These are phyloP conservation scores for Creontiades dilutus DNA, from an alignment of 2,888 invertebrate genomes.

Conservation along the genomic window DNA sequence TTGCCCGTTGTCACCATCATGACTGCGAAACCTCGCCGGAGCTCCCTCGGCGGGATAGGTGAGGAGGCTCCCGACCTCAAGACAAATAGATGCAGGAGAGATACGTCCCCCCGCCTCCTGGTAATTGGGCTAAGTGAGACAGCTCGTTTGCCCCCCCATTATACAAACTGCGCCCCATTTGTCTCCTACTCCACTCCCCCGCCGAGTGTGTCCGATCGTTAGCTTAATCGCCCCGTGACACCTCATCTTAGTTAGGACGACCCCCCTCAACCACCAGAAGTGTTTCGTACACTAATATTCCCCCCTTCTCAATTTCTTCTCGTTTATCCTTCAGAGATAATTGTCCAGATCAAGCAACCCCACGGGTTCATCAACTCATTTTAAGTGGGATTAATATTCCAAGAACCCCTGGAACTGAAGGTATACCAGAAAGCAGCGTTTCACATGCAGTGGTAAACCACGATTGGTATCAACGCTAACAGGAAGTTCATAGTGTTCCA, in stretches of 20 bases:
- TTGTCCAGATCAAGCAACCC: too few species aligned
- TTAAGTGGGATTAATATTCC: too few species aligned
- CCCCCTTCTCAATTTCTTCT: background rate
- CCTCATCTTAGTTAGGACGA: slow-evolving; percentile 27
- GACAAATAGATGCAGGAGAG: slow-evolving; percentile 24
- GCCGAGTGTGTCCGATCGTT: slow-evolving; percentile 58
- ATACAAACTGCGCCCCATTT: slow-evolving; percentile 54
- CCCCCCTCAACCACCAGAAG: background rate
- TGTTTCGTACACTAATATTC: background rate
- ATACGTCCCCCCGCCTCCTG: background rate
- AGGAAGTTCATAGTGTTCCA: too few species aligned
- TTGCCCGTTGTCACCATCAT: too few species aligned
- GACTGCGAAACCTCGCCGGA: too few species aligned
- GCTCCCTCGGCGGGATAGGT: background rate
- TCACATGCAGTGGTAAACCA: too few species aligned
- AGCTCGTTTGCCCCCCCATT: slow-evolving; percentile 50
- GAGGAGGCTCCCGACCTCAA: background rate
- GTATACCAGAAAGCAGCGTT: too few species aligned
- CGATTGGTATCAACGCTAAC: too few species aligned
- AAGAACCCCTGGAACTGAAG: too few species aligned
- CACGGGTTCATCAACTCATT: too few species aligned
- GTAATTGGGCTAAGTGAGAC: slow-evolving; percentile 61
- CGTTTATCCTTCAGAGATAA: background rate
- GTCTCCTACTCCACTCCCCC: slow-evolving; percentile 23
- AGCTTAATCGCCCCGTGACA: slow-evolving; percentile 38